Percentiles rank a stretch among this genome's conserved stretches.
These are phyloP conservation scores for Coturnix japonica DNA, from an alignment of 2,113 vertebrate species.

Conservation along the genomic window DNA sequence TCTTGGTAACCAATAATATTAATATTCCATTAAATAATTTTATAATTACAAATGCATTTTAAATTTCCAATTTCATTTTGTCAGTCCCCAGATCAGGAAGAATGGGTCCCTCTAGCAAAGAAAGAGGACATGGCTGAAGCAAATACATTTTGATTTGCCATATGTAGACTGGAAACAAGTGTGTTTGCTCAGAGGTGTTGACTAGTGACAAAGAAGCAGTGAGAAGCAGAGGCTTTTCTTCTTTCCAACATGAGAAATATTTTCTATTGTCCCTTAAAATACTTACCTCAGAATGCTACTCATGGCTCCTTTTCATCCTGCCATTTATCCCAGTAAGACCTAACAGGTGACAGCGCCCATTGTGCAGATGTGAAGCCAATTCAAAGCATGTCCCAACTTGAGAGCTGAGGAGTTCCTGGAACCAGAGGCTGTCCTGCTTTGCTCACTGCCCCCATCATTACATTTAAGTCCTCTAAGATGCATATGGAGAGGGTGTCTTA, in stretches of 20 bases:
- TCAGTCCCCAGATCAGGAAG: background rate
- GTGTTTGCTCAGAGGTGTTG: background rate
- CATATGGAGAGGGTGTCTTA: background rate
- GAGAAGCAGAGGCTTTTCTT: background rate
- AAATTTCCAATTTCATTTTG: background rate
- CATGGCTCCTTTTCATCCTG: background rate
- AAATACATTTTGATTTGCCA: background rate
- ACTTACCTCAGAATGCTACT: background rate
- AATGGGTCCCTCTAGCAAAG: background rate
- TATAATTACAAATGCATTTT: background rate
- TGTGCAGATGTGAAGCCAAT: background rate
- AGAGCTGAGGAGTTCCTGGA: background rate
- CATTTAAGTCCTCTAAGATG: background rate
- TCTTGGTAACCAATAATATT: background rate
- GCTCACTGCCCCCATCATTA: background rate
- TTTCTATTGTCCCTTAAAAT: background rate
- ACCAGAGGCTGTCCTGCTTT: background rate
- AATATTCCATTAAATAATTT: background rate
- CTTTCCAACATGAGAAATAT: background rate
- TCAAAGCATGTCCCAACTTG: accelerated
- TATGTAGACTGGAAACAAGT: background rate
- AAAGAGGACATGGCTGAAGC: background rate
- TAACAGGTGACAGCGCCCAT: background rate
- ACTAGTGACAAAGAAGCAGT: background rate
- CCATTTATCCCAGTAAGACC: background rate